phyloP scores from a whole-genome alignment of 2,888 invertebrate genomes.

The Ophion ventricosus region DNA sequence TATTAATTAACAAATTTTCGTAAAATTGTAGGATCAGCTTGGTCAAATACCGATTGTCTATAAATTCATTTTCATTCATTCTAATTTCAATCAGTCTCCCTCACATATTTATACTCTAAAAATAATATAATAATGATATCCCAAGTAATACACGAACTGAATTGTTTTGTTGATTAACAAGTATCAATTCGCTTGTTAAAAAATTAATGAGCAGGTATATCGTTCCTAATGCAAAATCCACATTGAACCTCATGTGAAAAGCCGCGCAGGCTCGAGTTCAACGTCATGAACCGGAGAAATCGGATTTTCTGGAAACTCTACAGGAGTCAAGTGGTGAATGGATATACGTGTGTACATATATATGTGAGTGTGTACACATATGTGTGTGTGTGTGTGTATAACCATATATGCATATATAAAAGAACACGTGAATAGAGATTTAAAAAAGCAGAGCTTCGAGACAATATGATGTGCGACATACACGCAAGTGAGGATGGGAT shows the following conservation, averaged over 20 bases:
- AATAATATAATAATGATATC: too few species aligned
- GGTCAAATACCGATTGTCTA: too few species aligned
- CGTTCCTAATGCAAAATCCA: not conserved
- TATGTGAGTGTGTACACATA: not conserved
- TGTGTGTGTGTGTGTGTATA: too few species aligned
- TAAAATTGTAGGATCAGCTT: too few species aligned
- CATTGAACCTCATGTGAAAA: not conserved
- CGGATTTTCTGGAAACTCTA: slow-evolving; percentile 40
- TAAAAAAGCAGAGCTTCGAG: slow-evolving; percentile 30
- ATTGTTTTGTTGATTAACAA: too few species aligned
- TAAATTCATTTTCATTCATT: too few species aligned
- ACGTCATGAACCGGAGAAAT: slow-evolving; percentile 29
- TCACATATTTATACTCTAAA: too few species aligned
- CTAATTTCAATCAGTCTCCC: too few species aligned
- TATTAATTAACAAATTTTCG: too few species aligned
- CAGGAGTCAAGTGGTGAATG: slow-evolving; percentile 10
- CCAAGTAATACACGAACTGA: too few species aligned
- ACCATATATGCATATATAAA: not conserved
- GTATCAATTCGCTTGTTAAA: too few species aligned
- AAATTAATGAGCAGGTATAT: too few species aligned
- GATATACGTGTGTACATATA: slow-evolving; percentile 10
- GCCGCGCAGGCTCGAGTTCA: slow-evolving; percentile 9
- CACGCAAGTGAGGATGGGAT: slow-evolving; percentile 16
- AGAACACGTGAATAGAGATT: slow-evolving; percentile 1
- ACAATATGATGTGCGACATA: slow-evolving; percentile 44